phyloP scores from a whole-genome alignment of 2,113 vertebrate species.

The Sphyrna mokarran region DNA sequence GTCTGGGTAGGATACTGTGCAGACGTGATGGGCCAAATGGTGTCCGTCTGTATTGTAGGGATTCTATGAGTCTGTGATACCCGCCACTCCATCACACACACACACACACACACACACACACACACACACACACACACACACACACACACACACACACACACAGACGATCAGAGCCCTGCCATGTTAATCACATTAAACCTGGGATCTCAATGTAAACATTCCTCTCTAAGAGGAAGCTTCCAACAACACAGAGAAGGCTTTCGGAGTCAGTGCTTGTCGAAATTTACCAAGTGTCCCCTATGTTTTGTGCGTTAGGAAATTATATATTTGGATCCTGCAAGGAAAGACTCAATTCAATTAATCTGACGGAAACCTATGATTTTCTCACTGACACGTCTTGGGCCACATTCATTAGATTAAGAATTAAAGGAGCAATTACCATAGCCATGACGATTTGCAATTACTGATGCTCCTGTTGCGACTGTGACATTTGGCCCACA shows the following conservation, averaged over 20 bases:
- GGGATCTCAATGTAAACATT: not conserved
- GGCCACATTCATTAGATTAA: not conserved
- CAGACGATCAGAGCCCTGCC: not conserved
- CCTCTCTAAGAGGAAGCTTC: not conserved
- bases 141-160: not conserved
- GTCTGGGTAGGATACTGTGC: too few relatives aligned
- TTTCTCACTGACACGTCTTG: not conserved
- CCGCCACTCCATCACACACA: not conserved
- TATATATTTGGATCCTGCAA: not conserved
- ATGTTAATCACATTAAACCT: not conserved
- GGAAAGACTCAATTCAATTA: not conserved
- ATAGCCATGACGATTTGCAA: not conserved
- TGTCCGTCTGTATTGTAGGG: too few relatives aligned
- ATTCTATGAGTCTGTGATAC: too few relatives aligned
- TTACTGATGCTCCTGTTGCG: constrained; percentile 42
- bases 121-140: too few relatives aligned
- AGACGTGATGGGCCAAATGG: too few relatives aligned
- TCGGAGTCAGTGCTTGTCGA: not conserved
- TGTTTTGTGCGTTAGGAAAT: not conserved
- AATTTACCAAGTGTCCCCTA: not conserved
- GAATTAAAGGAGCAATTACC: not conserved
- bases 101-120: not conserved
- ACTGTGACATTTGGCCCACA: constrained; percentile 52
- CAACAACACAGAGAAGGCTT: not conserved
- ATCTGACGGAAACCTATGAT: not conserved